Evolutionary conservation across 2,797 vertebrate genomes (phyloP), one percentile per base, ranked within the genome.

Genomic region (Clarias pachynema): DNA sequence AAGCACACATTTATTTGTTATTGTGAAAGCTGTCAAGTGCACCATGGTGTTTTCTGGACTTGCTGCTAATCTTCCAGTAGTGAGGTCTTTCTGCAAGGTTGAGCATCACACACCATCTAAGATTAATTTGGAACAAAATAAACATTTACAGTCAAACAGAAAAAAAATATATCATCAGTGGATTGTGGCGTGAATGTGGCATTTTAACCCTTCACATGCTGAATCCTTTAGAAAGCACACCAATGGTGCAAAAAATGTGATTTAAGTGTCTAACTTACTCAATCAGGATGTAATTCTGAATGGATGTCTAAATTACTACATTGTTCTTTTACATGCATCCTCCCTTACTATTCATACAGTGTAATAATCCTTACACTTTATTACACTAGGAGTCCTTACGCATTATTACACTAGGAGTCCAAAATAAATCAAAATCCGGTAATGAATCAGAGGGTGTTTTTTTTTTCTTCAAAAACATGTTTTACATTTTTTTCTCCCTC

Each of bases 11-110:
- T 66, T 81, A 81, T 66, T 81, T 81, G 40, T 81, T 81, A 66
- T 81, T 81, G 79, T 81, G 40, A 81, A 81, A 81, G 79, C 79
- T 81, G 79, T 81, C 79, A 68, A 53, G 63, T 81, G 79, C 40
- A 68, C 79, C 20, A 31, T 66, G 79, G 79, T 53, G 62, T 62
- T 79, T 79, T n/a, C 34, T 60, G 34, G 78, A 79, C n/a, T 44
- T 63, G 59, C 34, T 79, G 24, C 37, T 44, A 15, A 44, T 65
- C 5, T 79, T 63, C 59, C 59, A 44, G 44, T 59, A 9, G 59
- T 26, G 34, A 79, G 44, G 78, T 53, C 62, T 53, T 66, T 26
- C n/a, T 66, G 26, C 62, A 65, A 49, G 37, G n/a, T 65, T 80
- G n/a, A 16, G n/a, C 37, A 65, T 60, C 75, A 24, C 56, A 34